A percentile compares a stretch with the other conserved stretches of the same genome.
These are phyloP conservation scores for Trididemnum clinides DNA, from an alignment of 23 tunicate species.

Conservation along the genomic window DNA sequence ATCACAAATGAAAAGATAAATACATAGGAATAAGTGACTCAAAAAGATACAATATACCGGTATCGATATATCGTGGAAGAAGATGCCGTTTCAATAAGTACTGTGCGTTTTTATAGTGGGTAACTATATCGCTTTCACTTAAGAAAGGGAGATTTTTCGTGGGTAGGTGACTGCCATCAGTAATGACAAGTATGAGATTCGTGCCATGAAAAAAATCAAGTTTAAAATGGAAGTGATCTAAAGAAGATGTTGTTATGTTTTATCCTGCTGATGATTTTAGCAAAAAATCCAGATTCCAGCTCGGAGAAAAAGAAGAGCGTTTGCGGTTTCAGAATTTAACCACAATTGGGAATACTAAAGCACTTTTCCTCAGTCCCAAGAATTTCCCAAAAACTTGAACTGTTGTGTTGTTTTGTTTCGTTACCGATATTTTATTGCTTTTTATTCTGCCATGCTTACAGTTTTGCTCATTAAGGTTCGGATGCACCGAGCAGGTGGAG, in stretches of 20 bases:
- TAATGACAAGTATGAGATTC: neutral
- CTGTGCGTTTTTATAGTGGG: neutral
- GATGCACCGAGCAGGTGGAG: no score
- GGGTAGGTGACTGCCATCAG: neutral
- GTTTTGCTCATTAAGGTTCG: no score
- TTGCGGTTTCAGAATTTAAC: neutral
- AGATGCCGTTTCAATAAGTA: no score
- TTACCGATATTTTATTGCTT: no score
- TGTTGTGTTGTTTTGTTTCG: no score
- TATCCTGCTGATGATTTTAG: neutral
- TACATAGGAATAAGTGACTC: neutral
- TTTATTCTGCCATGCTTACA: no score
- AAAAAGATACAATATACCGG: no score
- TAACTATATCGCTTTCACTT: neutral
- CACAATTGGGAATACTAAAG: neutral
- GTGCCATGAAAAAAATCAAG: neutral
- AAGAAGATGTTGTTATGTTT: neutral
- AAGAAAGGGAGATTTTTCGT: neutral
- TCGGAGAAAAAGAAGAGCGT: neutral
- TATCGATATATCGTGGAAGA: no score
- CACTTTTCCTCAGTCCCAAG: neutral
- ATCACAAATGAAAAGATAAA: neutral
- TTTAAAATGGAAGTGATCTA: neutral
- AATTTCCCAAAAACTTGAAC: no score
- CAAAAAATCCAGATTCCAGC: neutral